Base-by-base conservation (phyloP, 2,888 invertebrate species). In the Eupithecia insigniata region DNA sequence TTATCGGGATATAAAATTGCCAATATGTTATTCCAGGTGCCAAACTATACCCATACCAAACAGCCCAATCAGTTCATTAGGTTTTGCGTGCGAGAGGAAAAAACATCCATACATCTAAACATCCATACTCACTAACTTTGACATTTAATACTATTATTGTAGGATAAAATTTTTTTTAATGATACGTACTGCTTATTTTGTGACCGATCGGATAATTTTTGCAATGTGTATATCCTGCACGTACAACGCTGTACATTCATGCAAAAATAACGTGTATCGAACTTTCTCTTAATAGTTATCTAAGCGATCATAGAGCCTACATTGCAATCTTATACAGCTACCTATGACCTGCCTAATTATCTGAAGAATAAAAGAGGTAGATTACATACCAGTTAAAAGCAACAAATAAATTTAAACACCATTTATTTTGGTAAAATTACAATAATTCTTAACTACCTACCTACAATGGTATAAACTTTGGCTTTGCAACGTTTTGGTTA, bases 401-500 rank as follows among this genome's bases (percentile, higher is more conserved):
- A 75, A 76, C 36, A 74, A 78, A 73, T 73, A 74, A 2, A 70
- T 71, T 70, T 58, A 46, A 76, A 73, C 80, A 79, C 70, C 70
- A 69, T 81, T 82, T 79, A 79, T 80, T 76, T 75, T 73, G 36
- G 72, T 69, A 80, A 79, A 74, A 81, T 83, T 85, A 86, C 69
- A 62, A 80, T 81, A 83, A n/a, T 79, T 66, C 81, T 81, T 86
- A 86, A 64, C 43, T 43, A 43, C 43, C 43, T 43, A 43, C 43
- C 78, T 82, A 81, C 81, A 82, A 83, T 84, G 84, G 83, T 81
- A 78, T 84, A 81, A 82, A 82, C 83, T 84, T 83, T 83, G 83
- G 83, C 75, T 72, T 77, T 72, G 73, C 77, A 77, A 74, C 76
- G 80, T 83, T 85, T 87, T 84, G 84, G 83, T 85, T 81, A 79